Evolutionary conservation across 2,888 invertebrate genomes (phyloP), one percentile per base, ranked within the genome.

Genomic region (Cryptophagus acutangulus): DNA sequence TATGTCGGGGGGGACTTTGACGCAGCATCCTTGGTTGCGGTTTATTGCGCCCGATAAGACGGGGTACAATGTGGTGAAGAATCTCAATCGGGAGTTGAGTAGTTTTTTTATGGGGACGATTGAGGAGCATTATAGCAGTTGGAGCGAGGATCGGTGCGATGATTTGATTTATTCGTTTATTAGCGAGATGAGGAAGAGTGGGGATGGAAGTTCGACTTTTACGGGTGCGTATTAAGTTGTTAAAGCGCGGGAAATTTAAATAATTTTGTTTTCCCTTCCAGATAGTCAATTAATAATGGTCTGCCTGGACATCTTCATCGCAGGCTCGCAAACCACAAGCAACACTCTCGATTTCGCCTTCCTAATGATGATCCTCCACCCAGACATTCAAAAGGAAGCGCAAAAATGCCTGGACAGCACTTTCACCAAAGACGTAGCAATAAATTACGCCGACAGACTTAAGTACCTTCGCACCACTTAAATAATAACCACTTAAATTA

Each of bases 291-390:
- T 84, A 36, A 66, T 78, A 2, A 75, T 82, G 73, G 72, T 80
- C 2, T 76, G 82, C 50, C 57, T 82, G 39, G 84, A 84, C 60
- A 70, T 84, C 31, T 81, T 84, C 51, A 75, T 84, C 53, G 83
- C 79, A 3, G 83, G 83, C 2, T 72, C 76, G 0, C 74, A 75
- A 50, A 82, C 82, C 0, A 82, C 82, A 1, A 76, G 79, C 42
- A 74, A 71, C 24, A 78, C 80, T 0, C 61, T 84, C 10, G 78
- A 79, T 50, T 75, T 81, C 55, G 72, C 76, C 1, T 67, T 84
- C 33, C 67, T 82, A 54, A 71, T 74, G 49, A 75, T 82, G 72
- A 67, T 77, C 12, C 56, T 76, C 16, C 68, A 76, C 43, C 74
- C 75, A 30, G 75, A 80, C 6, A 62, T 82, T 2, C 82, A 84